Conservation (phyloP, 64 coral and sea anemone species). For the Porites lutea region DNA sequence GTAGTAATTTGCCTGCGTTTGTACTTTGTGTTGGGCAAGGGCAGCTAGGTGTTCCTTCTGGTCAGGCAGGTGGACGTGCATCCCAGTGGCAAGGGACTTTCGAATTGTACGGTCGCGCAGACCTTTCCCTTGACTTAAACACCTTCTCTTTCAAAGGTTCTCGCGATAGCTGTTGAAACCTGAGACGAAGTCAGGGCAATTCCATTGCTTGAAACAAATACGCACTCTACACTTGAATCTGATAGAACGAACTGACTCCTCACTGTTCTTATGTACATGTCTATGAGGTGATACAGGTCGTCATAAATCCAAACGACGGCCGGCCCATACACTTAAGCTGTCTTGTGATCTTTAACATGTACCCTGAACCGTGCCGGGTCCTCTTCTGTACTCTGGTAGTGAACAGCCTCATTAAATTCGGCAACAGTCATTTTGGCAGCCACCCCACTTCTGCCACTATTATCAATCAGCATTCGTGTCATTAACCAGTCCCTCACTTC, state of each 20-base stretch:
- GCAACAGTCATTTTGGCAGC: constrained; percentile 54
- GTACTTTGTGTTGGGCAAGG: constrained; percentile 65
- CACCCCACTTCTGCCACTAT: constrained; percentile 55
- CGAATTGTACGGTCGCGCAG: constrained; percentile 43
- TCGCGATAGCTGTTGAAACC: constrained; percentile 37
- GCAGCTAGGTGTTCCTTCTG: constrained; percentile 57
- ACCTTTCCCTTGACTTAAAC: constrained; percentile 42
- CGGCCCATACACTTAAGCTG: constrained; percentile 53
- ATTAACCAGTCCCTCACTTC: constrained; percentile 55
- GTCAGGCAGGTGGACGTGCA: constrained; percentile 56
- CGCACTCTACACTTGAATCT: constrained; percentile 4
- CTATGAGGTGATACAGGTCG: constrained; percentile 28
- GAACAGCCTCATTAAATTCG: constrained; percentile 44
- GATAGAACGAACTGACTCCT: constrained; percentile 27
- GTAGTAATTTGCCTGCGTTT: constrained; percentile 60
- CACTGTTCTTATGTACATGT: constrained; percentile 64
- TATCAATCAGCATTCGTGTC: constrained; percentile 53
- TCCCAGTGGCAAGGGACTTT: constrained; percentile 58
- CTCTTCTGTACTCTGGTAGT: constrained; percentile 43
- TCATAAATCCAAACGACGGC: constrained; percentile 67
- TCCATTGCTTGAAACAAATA: constrained; percentile 67
- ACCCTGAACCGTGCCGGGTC: constrained; percentile 57
- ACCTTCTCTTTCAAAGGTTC: constrained; percentile 68
- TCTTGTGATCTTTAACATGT: constrained; percentile 68
- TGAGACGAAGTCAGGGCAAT: constrained; percentile 60